These are phyloP conservation scores for Apodemia duryi DNA, from an alignment of 2,888 invertebrate species.

Conservation along the genomic window DNA sequence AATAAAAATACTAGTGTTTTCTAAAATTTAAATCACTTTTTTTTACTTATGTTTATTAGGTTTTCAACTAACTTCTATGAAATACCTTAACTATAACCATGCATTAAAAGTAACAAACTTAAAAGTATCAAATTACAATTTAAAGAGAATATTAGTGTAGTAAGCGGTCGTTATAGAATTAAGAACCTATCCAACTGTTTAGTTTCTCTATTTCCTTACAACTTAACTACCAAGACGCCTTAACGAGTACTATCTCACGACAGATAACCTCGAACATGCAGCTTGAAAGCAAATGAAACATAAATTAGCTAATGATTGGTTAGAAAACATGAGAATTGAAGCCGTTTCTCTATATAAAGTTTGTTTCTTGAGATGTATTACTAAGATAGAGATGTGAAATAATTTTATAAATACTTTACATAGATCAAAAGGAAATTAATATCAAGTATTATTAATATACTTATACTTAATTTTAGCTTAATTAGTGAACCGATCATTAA, in stretches of 20 bases:
- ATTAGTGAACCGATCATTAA: no score
- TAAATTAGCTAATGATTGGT: conserved; percentile 69
- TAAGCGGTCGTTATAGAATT: background rate
- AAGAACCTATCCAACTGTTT: background rate
- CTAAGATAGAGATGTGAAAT: background rate
- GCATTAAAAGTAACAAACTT: no score
- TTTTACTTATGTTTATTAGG: no score
- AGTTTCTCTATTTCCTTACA: conserved; percentile 8
- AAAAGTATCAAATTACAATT: background rate
- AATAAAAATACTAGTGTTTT: no score
- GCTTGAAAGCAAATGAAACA: conserved; percentile 59
- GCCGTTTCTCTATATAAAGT: conserved; percentile 17
- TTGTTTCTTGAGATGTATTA: background rate
- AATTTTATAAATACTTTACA: background rate
- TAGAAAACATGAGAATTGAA: conserved; percentile 45
- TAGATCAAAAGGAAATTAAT: background rate
- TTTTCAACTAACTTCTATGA: no score
- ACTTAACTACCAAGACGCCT: conserved; percentile 7
- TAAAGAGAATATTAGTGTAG: background rate
- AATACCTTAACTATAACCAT: no score
- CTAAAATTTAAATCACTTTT: no score
- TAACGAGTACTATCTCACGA: conserved; percentile 46
- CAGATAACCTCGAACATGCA: conserved; percentile 56
- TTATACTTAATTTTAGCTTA: no score
- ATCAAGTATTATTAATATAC: background rate